Conservation (phyloP, 92 coral and sea anemone genomes). For the Pocillopora grandis region DNA sequence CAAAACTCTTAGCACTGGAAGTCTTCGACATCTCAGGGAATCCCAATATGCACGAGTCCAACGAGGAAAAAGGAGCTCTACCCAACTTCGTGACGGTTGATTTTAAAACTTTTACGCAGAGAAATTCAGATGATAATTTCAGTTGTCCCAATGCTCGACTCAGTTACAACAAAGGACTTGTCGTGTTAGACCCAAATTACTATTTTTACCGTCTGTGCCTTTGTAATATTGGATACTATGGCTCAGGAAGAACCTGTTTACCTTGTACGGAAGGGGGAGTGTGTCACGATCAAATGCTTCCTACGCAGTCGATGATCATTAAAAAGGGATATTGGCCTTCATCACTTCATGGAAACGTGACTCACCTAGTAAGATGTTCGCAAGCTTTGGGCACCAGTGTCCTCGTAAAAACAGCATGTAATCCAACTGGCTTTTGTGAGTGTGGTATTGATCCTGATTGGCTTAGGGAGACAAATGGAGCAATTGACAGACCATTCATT, state of each 20-base stretch:
- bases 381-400: slow-evolving; percentile 18
- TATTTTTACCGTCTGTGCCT: slow-evolving; percentile 65
- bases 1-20: slow-evolving; percentile 58
- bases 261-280: slow-evolving; percentile 67
- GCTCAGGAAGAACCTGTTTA: slow-evolving; percentile 50
- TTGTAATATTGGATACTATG: slow-evolving; percentile 76
- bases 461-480: too few species aligned
- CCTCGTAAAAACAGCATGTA: slow-evolving; percentile 43
- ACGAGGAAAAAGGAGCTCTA: slow-evolving; percentile 31
- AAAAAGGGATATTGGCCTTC: slow-evolving; percentile 79
- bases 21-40: slow-evolving; percentile 63
- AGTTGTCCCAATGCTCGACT: slow-evolving; percentile 76
- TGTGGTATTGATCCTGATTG: slow-evolving; percentile 32
- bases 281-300: slow-evolving; percentile 47
- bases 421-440: slow-evolving; percentile 55
- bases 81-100: slow-evolving; percentile 67
- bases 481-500: slow-evolving; percentile 14
- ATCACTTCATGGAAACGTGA: slow-evolving; percentile 54
- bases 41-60: slow-evolving; percentile 34
- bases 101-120: slow-evolving; percentile 38
- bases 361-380: slow-evolving; percentile 69
- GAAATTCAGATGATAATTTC: slow-evolving; percentile 35
- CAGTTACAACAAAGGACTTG: slow-evolving; percentile 61
- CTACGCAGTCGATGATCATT: slow-evolving; percentile 65
- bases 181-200: slow-evolving; percentile 69